A percentile compares a stretch with the other conserved stretches of the same genome.
Conservation (phyloP, 1,140 invertebrate genomes). For the Hestina assimilis region DNA sequence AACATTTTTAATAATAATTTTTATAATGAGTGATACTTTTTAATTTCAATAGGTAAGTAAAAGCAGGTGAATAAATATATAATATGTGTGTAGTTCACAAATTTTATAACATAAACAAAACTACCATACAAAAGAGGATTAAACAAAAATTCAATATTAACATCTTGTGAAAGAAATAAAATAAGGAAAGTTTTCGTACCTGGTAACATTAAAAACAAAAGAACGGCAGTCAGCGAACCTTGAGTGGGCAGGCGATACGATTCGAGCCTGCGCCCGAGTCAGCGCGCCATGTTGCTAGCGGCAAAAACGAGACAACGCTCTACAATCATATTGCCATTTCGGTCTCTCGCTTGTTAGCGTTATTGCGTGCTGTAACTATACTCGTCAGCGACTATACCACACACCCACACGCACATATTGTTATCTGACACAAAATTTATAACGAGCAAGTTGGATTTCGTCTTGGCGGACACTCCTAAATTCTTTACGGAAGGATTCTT, state of each 20-base stretch:
- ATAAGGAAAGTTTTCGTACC: constrained; percentile 28
- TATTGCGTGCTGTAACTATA: constrained; percentile 78
- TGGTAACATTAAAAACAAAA: constrained; percentile 79
- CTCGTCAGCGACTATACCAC: constrained; percentile 73
- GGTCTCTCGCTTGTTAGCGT: constrained; percentile 74
- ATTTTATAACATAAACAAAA: no score
- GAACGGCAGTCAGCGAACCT: constrained; percentile 80
- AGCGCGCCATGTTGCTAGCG: constrained; percentile 74
- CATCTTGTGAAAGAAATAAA: no score
- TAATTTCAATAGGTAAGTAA: no score
- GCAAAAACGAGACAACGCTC: constrained; percentile 52
- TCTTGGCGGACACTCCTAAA: constrained; percentile 74
- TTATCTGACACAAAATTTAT: constrained; percentile 78
- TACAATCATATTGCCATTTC: constrained; percentile 46
- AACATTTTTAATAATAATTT: no score
- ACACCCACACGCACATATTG: constrained; percentile 74
- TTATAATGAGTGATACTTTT: no score
- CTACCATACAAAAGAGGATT: no score
- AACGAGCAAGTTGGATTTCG: constrained; percentile 73
- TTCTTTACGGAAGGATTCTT: constrained; percentile 73
- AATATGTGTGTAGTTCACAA: no score
- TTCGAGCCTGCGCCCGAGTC: constrained; percentile 77
- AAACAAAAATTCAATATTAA: no score
- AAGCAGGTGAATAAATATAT: no score
- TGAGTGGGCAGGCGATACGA: constrained; percentile 79